Base-by-base conservation (phyloP, 2,888 invertebrate genomes). In the Orthonevra nobilis region DNA sequence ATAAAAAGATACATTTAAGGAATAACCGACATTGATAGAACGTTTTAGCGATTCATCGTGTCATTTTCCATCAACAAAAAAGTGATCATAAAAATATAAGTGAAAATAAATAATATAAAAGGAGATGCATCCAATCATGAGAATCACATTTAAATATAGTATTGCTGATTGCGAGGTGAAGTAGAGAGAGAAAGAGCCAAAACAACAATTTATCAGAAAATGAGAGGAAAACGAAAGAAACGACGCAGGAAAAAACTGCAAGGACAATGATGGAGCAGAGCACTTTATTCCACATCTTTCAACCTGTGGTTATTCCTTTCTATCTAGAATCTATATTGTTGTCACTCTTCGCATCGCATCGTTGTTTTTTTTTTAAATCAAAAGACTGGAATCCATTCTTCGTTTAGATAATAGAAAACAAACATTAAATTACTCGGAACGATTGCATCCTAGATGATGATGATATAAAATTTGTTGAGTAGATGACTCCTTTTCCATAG, bases 371-470 rank as follows among this genome's bases (percentile, higher is more conserved):
- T 32, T 56, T 63, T 17, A 72, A 72, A n/a, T n/a, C 63, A 63
- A 63, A 72, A 72, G 72, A 72, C 72, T 72, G 72, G 54, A 72
- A 56, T 20, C 40, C 63, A 63, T 72, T 63, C 52, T 38, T 56
- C 72, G 38, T 46, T 32, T 17, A 63, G 34, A 44, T 36, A 60
- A 26, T 64, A n/a, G n/a, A n/a, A n/a, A n/a, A n/a, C 6, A 40
- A 12, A 40, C 14, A 12, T 32, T 36, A 32, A 4, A 32, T 26
- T 36, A n/a, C 7, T 15, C n/a, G 9, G n/a, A 15, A 44, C 30
- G 20, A 56, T 40, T 23, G 12, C 5, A 48, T 15, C 12, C 20
- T 6, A 56, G 12, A 26, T 6, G 40, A 30, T 10, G 7, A 30
- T 3, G 23, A 23, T 12, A 34, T 34, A 23, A 23, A 23, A 3